phyloP scores from a whole-genome alignment of 2,797 vertebrate genomes.

The Acipenser oxyrinchus region DNA sequence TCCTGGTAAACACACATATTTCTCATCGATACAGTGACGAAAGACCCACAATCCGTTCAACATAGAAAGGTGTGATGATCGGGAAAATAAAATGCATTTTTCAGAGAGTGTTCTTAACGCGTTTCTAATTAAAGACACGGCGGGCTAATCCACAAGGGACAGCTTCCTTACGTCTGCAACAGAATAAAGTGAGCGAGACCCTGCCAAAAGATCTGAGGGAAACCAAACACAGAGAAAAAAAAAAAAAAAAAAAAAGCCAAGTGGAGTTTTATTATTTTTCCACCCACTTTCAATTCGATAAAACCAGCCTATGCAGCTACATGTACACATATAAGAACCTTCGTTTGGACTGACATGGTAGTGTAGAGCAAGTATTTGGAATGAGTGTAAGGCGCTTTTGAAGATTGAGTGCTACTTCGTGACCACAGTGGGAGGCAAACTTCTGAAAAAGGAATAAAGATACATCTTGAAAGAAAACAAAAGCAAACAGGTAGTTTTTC shows the following conservation, averaged over 20 bases:
- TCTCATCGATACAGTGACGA: constrained; percentile 30
- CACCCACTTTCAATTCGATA: constrained; percentile 42
- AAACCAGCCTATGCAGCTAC: constrained; percentile 39
- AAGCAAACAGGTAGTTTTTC: constrained; percentile 28
- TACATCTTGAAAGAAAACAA: constrained; percentile 11
- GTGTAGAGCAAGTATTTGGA: constrained; percentile 30
- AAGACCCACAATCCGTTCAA: constrained; percentile 12
- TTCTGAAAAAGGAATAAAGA: constrained; percentile 7
- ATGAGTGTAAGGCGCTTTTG: constrained; percentile 20
- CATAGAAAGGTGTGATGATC: constrained; percentile 29
- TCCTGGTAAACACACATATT: constrained; percentile 51
- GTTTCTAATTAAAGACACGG: constrained; percentile 54
- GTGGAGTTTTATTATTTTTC: constrained; percentile 39
- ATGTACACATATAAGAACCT: constrained; percentile 44
- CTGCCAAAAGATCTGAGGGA: constrained; percentile 25
- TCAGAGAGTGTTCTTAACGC: constrained; percentile 40
- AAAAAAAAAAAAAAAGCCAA: constrained; percentile 37
- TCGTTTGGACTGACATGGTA: constrained; percentile 28
- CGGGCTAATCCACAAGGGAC: constrained; percentile 60
- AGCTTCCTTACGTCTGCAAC: constrained; percentile 50
- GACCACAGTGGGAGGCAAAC: constrained; percentile 26
- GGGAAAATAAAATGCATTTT: constrained; percentile 52
- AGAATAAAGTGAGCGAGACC: constrained; percentile 52
- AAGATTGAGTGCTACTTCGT: constrained; percentile 14
- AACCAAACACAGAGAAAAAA: constrained; percentile 31